These are phyloP conservation scores for Chauna torquata DNA, from an alignment of 2,113 vertebrate species.

Conservation along the genomic window DNA sequence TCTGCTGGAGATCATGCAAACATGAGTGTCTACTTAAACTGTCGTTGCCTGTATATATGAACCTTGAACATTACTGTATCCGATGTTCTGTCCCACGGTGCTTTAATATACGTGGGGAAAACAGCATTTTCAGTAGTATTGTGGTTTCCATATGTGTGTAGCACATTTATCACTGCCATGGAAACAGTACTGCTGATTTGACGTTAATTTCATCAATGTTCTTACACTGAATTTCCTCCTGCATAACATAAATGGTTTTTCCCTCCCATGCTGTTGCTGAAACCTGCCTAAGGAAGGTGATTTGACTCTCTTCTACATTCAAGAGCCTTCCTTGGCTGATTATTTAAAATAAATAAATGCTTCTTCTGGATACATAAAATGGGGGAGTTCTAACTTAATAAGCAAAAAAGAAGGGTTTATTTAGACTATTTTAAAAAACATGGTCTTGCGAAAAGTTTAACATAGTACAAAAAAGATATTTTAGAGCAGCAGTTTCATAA, in stretches of 20 bases:
- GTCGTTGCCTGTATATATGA: accelerated
- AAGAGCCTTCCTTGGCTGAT: background rate
- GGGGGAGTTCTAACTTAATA: background rate
- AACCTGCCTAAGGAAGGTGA: background rate
- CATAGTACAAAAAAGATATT: background rate
- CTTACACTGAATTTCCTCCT: background rate
- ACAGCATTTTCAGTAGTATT: background rate
- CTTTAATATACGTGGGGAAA: background rate
- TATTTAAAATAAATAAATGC: background rate
- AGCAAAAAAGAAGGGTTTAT: background rate
- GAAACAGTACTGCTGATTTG: background rate
- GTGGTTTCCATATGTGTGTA: background rate
- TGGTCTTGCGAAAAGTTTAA: background rate
- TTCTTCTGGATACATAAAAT: background rate
- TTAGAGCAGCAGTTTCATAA: background rate
- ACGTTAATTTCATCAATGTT: background rate
- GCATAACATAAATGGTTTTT: background rate
- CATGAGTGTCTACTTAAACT: background rate
- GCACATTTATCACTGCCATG: background rate
- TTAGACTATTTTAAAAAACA: background rate
- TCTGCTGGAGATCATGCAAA: background rate
- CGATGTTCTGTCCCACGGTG: background rate
- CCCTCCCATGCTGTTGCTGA: background rate
- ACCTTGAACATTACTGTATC: background rate
- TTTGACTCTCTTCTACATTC: background rate